These are phyloP conservation scores for Amphiprion clarkii DNA, from an alignment of 2,797 vertebrate genomes.

Conservation along the genomic window DNA sequence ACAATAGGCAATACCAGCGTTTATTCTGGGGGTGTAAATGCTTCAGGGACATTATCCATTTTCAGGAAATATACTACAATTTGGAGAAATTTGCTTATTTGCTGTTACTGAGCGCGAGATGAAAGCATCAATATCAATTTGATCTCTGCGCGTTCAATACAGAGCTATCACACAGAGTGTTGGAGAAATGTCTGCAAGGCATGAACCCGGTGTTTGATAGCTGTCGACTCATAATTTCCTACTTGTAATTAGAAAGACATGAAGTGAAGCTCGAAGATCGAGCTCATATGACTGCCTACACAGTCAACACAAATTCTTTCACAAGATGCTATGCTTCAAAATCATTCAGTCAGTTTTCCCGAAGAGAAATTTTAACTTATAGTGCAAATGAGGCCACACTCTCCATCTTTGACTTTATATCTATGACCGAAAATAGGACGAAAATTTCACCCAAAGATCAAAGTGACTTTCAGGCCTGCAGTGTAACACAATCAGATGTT, in stretches of 20 bases:
- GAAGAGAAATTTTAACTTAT: neutral
- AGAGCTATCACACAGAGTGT: conserved; percentile 9
- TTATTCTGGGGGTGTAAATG: neutral
- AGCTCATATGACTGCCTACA: neutral
- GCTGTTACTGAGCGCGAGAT: conserved; percentile 21
- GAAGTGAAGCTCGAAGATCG: neutral
- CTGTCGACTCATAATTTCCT: conserved; percentile 13
- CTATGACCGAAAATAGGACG: conserved; percentile 2
- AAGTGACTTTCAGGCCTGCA: conserved; percentile 7
- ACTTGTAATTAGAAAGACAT: conserved; percentile 3
- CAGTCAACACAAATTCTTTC: no score
- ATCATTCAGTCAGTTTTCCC: neutral
- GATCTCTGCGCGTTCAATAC: conserved; percentile 26
- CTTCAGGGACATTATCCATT: conserved; percentile 21
- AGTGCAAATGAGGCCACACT: neutral
- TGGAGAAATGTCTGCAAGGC: conserved; percentile 28
- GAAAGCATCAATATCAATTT: conserved; percentile 51
- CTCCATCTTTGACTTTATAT: neutral
- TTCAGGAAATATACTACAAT: conserved; percentile 15
- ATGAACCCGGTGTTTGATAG: conserved; percentile 25
- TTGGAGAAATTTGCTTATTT: conserved; percentile 36
- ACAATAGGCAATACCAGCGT: conserved; percentile 11
- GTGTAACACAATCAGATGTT: conserved; percentile 7
- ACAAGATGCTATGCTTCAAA: neutral
- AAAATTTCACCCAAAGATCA: conserved; percentile 6